A percentile compares a stretch with the other conserved stretches of the same genome.
Evolutionary conservation across 2,797 vertebrate genomes (phyloP).

Genomic region (Danio albolineatus): DNA sequence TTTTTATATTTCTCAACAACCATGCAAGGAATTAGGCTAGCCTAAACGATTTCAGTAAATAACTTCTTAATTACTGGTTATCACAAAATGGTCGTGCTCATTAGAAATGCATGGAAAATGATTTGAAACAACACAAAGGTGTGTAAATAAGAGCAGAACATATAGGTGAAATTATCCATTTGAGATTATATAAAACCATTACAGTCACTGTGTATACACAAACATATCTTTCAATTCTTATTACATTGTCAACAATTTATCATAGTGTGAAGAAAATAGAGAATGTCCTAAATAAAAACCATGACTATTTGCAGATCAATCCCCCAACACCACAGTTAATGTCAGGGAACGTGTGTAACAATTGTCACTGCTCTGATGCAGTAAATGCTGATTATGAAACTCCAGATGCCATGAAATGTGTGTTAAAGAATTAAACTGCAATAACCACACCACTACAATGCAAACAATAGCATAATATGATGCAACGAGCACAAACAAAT

Average conservation of each 20-base stretch:
- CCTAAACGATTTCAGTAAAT: not conserved
- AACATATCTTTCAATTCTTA: too few species aligned
- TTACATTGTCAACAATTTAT: too few species aligned
- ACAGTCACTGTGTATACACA: too few species aligned
- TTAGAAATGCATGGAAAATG: not conserved
- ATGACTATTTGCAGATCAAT: too few species aligned
- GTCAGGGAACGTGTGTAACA: not conserved
- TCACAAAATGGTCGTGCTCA: not conserved
- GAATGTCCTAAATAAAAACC: too few species aligned
- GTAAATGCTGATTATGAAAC: not conserved
- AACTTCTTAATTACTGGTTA: not conserved
- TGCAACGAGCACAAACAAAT: slow-evolving; percentile 28
- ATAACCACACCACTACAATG: slow-evolving; percentile 8
- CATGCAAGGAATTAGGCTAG: not conserved
- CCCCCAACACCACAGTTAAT: not conserved
- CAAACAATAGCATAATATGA: slow-evolving; percentile 53
- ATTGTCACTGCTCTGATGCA: not conserved
- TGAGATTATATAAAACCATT: not conserved
- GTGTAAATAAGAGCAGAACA: not conserved
- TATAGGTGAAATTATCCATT: not conserved
- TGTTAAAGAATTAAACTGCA: not conserved
- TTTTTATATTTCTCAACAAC: too few species aligned
- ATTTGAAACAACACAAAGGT: not conserved
- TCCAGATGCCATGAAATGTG: not conserved
- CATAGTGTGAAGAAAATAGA: too few species aligned